Evolutionary conservation across 2,888 invertebrate genomes (phyloP).

Genomic region (Geophilus truncorum): DNA sequence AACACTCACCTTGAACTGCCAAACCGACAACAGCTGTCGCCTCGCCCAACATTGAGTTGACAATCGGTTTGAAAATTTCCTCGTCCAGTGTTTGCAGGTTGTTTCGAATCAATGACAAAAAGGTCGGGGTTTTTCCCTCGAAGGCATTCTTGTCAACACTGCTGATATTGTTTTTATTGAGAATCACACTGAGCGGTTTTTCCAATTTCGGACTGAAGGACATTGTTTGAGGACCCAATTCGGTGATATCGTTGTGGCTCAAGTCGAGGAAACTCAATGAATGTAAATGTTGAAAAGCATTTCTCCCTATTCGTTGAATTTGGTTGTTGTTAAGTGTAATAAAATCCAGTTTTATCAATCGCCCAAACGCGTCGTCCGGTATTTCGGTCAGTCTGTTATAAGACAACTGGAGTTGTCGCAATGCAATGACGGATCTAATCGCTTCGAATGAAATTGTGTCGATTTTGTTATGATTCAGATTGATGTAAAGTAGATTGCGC

Average conservation of each 20-base stretch:
- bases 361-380: conserved; percentile 29
- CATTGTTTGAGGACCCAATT: background rate
- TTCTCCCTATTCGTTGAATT: background rate
- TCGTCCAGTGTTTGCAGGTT: background rate
- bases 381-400: conserved; percentile 9
- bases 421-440: background rate
- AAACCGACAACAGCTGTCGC: background rate
- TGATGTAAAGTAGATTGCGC: conserved; percentile 5
- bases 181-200: background rate
- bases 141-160: background rate
- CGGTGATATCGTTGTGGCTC: background rate
- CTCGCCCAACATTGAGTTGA: conserved; percentile 3
- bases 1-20: conserved; percentile 31
- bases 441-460: conserved; percentile 6
- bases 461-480: conserved; percentile 19
- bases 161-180: conserved; percentile 28
- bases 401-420: conserved; percentile 26
- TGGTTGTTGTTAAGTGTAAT: conserved; percentile 16
- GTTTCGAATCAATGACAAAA: conserved; percentile 25
- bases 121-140: background rate
- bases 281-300: background rate
- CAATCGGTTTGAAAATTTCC: background rate
- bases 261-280: conserved; percentile 30
- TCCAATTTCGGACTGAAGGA: background rate
- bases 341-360: conserved; percentile 18